A percentile compares a stretch with the other conserved stretches of the same genome.
Conservation (phyloP, 2,797 vertebrate genomes). For the Brotogeris chrysoptera region DNA sequence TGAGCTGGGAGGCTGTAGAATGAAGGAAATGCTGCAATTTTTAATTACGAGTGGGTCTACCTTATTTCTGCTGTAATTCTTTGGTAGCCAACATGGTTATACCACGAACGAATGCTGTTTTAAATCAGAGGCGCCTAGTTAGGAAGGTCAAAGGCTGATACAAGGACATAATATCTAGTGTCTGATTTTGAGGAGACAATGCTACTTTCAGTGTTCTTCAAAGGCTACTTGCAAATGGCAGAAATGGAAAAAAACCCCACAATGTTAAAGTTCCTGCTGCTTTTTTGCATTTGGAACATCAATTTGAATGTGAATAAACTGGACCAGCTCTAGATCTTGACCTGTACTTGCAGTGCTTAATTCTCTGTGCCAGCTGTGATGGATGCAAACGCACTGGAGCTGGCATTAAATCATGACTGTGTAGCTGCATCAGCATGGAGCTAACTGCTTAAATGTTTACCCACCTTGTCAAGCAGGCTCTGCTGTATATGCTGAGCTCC, state of each 20-base stretch:
- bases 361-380: not conserved
- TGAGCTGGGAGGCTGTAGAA: not conserved
- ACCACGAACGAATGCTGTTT: not conserved
- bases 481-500: not conserved
- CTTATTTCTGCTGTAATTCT: not conserved
- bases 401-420: not conserved
- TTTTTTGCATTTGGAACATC: not conserved
- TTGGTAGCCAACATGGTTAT: not conserved
- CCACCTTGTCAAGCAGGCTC: not conserved
- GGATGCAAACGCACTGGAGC: not conserved
- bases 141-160: not conserved
- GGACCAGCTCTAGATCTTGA: constrained; percentile 13
- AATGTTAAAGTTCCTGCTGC: not conserved
- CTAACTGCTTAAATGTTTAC: constrained; percentile 39
- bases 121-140: not conserved
- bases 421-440: constrained; percentile 29
- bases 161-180: not conserved
- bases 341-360: constrained; percentile 23
- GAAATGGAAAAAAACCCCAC: not conserved
- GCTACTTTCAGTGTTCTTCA: not conserved
- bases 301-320: not conserved
- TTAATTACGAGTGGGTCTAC: not conserved
- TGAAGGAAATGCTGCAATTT: not conserved
- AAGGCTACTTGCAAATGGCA: not conserved
- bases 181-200: not conserved